Evolutionary conservation across 2,113 vertebrate genomes (phyloP).

Genomic region (Elephas maximus): DNA sequence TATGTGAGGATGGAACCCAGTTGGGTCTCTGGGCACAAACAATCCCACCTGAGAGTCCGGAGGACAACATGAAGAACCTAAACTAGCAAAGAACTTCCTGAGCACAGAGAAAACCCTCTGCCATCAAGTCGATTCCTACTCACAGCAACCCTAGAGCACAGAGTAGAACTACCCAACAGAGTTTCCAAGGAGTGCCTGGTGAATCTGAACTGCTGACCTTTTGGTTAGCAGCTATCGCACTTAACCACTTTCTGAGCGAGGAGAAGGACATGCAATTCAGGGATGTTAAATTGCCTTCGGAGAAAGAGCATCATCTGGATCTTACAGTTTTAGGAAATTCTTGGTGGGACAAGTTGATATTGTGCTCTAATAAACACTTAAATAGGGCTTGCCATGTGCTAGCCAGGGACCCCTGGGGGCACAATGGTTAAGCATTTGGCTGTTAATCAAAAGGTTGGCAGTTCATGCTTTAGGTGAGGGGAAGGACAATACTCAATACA

Average conservation of each 20-base stretch:
- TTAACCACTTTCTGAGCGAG: not conserved
- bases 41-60: not conserved
- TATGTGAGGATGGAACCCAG: not conserved
- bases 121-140: too few relatives aligned
- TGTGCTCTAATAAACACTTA: constrained; percentile 11
- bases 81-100: not conserved
- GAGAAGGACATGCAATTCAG: not conserved
- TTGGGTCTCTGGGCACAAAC: not conserved
- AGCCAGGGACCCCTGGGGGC: too few relatives aligned
- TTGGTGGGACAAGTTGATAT: not conserved
- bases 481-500: too few relatives aligned
- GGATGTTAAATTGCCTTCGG: not conserved
- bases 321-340: not conserved
- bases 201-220: too few relatives aligned
- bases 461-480: too few relatives aligned
- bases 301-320: not conserved
- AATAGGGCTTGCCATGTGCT: not conserved
- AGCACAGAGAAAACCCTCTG: not conserved
- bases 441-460: too few relatives aligned
- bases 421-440: too few relatives aligned
- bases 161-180: too few relatives aligned
- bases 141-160: too few relatives aligned
- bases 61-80: not conserved
- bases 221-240: too few relatives aligned
- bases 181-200: too few relatives aligned